Evolutionary conservation across 2,113 vertebrate species (phyloP), one percentile per base, ranked within the genome.

Genomic region (Apaloderma vittatum): DNA sequence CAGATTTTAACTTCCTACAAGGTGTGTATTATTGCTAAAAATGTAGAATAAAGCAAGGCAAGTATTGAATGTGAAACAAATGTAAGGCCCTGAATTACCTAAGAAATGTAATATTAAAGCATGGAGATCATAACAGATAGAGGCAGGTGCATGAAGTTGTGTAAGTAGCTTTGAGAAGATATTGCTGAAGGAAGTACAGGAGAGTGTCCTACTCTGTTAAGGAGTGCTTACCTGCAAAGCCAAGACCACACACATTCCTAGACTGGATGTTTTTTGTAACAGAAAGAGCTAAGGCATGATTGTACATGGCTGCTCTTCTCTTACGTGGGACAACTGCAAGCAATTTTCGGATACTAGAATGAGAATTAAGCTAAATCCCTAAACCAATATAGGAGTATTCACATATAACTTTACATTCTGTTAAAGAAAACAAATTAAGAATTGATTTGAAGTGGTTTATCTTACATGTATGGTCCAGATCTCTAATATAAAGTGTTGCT

Each of bases 91-190:
- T 62, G 43, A 67, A 29, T 70, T 66, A 20, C 6, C 1, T 46
- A 63, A 48, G 29, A 85, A 82, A 67, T 40, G 16, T 66, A n/a
- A 24, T 58, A 57, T 22, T 62, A 27, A 86, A 29, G 14, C 2
- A 0, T 52, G 37, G 21, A 30, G 14, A 49, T 10, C 22, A 3
- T 36, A 59, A 48, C 11, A 61, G n/a, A 7, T 65, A 15, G 5
- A 61, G 32, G 17, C 9, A 83, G 15, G 34, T 46, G 30, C 27
- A 8, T 48, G 43, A 84, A 79, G 43, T 19, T 61, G 9, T 34
- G 9, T 51, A 27, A 75, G 37, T 29, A 74, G 21, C 32, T 91
- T 72, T 32, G 48, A 40, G 24, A 8, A 73, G 77, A 40, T 8
- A 43, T 36, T 46, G 51, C 16, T 68, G 59, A 81, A 49, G 18